Conservation (phyloP, 2,113 vertebrate genomes). For the Spilogale gracilis region DNA sequence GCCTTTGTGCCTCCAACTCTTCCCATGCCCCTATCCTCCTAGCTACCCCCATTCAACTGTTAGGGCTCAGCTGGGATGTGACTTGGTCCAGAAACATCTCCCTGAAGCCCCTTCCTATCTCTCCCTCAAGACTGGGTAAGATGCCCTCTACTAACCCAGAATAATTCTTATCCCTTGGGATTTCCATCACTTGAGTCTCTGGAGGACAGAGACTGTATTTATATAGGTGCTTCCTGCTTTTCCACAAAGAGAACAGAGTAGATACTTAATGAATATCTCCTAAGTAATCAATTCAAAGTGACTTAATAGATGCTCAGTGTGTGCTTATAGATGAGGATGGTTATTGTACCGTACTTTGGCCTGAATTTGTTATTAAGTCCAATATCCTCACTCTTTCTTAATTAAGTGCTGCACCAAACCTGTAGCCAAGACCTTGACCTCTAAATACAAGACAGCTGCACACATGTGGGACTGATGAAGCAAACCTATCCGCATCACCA, state of each 20-base stretch:
- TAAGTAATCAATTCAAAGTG: neutral
- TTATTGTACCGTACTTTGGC: neutral
- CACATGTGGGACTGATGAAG: neutral
- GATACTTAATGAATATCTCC: neutral
- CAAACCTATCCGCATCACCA: neutral
- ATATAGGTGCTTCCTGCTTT: neutral
- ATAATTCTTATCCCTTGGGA: neutral
- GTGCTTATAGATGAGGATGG: neutral
- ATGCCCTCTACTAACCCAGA: neutral
- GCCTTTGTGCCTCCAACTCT: neutral
- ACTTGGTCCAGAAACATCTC: neutral
- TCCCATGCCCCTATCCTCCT: neutral
- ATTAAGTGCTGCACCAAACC: neutral
- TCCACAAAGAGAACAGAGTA: neutral
- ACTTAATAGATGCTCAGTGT: neutral
- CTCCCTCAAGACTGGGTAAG: neutral
- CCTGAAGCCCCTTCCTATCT: neutral
- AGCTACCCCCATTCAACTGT: neutral
- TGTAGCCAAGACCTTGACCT: neutral
- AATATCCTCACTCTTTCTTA: neutral
- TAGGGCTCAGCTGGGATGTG: neutral
- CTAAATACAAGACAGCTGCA: neutral
- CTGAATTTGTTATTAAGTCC: neutral
- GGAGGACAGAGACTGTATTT: neutral
- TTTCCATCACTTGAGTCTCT: neutral